Base-by-base conservation (phyloP, 2,888 invertebrate species). In the Andrena chrysosceles region DNA sequence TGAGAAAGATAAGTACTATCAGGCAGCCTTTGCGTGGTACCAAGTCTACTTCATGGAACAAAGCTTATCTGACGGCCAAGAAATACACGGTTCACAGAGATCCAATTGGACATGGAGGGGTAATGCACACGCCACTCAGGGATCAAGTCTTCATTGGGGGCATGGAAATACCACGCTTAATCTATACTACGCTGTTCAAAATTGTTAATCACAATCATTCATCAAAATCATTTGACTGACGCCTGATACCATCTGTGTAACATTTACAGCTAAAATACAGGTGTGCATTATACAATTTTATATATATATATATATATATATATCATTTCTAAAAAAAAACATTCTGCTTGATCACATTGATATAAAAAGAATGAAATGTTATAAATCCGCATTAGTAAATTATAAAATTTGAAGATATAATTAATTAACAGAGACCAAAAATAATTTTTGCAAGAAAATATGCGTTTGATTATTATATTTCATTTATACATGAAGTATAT, bases 1-100 rank as follows among this genome's bases (percentile, higher is more conserved):
- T 84, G 89, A 88, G 75, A 67, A 81, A 87, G 93, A 93, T 93
- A 93, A 93, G 90, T 91, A 88, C 89, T 93, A 93, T 93, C 93
- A 92, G 91, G 73, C 87, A 77, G 86, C 81, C 83, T 89, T 87
- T 84, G 85, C 90, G 88, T 92, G 91, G 86, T 90, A 87, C 87
- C 79, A 89, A 89, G 87, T 85, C 85, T 89, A 86, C 88, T 86
- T 85, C 82, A 87, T 73, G 68, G 84, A 86, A 81, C 71, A 85
- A 79, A 86, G 85, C 88, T 92, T 93, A 93, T 93, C 93, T 89
- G 82, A 83, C 83, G 87, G 84, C 85, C 89, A 90, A 85, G 88
- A 91, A 87, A 90, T 91, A 90, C 90, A 91, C 87, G 89, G 88
- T 91, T 90, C 90, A 91, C 87, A 87, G 76, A 86, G 88, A 89